These are phyloP conservation scores for Collichthys lucidus DNA, from an alignment of 2,113 vertebrate species.

Conservation along the genomic window DNA sequence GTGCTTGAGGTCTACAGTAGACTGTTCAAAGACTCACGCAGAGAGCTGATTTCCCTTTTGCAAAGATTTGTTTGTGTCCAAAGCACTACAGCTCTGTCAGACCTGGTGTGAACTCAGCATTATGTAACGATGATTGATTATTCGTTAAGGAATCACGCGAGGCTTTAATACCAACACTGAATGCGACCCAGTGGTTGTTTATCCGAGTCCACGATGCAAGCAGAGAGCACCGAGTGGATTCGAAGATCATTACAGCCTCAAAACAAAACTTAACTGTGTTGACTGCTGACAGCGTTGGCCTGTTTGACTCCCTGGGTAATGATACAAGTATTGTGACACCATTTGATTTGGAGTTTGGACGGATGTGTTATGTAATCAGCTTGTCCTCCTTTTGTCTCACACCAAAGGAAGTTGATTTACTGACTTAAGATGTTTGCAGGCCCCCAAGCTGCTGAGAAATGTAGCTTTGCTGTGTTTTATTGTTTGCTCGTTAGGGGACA, in stretches of 20 bases:
- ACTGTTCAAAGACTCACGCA: background rate
- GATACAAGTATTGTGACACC: slow-evolving; percentile 57
- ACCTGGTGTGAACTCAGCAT: slow-evolving; percentile 36
- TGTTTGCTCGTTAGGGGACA: slow-evolving; percentile 21
- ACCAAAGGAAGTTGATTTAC: slow-evolving; percentile 50
- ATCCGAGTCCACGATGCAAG: slow-evolving; percentile 20
- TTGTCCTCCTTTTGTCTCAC: slow-evolving; percentile 23
- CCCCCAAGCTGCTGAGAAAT: slow-evolving; percentile 35
- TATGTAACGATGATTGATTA: slow-evolving; percentile 71
- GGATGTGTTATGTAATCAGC: slow-evolving; percentile 38
- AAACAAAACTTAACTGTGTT: slow-evolving; percentile 33
- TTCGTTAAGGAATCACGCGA: slow-evolving; percentile 57
- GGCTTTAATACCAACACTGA: slow-evolving; percentile 40
- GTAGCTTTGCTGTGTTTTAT: background rate
- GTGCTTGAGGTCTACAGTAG: background rate
- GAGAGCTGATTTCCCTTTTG: slow-evolving; percentile 19
- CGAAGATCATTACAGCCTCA: slow-evolving; percentile 38
- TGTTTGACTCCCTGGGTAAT: slow-evolving; percentile 19
- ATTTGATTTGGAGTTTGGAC: slow-evolving; percentile 39
- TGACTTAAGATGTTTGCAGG: slow-evolving; percentile 33
- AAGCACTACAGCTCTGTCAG: slow-evolving; percentile 13
- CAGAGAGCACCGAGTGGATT: slow-evolving; percentile 22
- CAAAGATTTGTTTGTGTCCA: slow-evolving; percentile 31
- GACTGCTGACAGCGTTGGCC: slow-evolving; percentile 26
- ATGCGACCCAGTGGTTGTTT: slow-evolving; percentile 42